Base-by-base conservation (phyloP, 2,797 vertebrate species). In the Lepus townsendii region DNA sequence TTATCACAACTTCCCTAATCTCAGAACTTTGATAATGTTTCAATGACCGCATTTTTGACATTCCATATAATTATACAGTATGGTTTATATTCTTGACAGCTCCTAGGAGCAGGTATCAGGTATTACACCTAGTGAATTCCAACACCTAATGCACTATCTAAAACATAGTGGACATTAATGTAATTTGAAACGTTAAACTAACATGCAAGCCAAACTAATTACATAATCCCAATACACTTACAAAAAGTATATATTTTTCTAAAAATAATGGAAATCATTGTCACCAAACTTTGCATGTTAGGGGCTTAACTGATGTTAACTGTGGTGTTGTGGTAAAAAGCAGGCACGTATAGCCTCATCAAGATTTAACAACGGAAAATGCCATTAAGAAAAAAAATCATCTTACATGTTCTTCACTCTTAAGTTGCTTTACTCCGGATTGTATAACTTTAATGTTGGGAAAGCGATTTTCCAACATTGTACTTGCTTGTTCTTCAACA, bases 381-480 rank as follows among this genome's bases (percentile, higher is more conserved):
- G 3, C 32, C 27, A 76, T 54, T 57, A 76, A 80, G 73, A 66
- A 54, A 88, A 91, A 92, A 89, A 4, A 19, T 26, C 54, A 16
- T 82, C 99, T 98, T 98, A 99, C 99, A 38, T 98, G 99, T 52
- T 99, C 98, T 66, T 98, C 95, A 42, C 99, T 98, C 95, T 98
- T 96, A 62, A 99, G 96, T 1, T 97, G 98, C 91, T 98, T 99
- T 30, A 99, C 99, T 83, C 97, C 98, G 91, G 99, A 99, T 54
- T 99, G 98, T 96, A 99, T 98, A 77, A 99, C 98, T 91, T 98
- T 99, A 93, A 99, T 98, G 97, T 99, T 99, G 38, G 99, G 98
- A 95, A 98, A 99, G 87, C 98, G 99, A 75, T 98, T 98, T 97
- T 99, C 98, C 96, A 99, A 97, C 10, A 99, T 66, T 89, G 98